Conservation (phyloP, 2,797 vertebrate species). For the Clarias laeviceps region DNA sequence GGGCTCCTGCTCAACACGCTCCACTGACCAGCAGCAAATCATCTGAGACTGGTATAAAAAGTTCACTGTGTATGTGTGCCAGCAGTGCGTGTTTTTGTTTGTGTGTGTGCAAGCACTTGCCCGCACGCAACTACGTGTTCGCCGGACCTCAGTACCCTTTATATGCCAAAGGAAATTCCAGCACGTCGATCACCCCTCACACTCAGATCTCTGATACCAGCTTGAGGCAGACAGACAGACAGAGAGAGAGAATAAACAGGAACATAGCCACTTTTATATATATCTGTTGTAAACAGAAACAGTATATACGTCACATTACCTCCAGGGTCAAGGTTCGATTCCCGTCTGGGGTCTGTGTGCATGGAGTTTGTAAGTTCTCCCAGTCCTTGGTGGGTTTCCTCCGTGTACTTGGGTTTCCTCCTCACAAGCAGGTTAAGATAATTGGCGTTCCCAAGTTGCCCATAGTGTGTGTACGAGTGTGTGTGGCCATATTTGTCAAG, state of each 20-base stretch:
- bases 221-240: neutral
- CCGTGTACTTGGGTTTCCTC: no score
- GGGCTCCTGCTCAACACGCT: conserved; percentile 36
- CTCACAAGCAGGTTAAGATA: no score
- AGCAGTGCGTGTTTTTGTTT: conserved; percentile 34
- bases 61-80: conserved; percentile 14
- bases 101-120: conserved; percentile 12
- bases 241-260: neutral
- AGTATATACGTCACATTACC: neutral
- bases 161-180: conserved; percentile 57
- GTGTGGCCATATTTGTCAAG: no score
- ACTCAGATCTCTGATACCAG: conserved; percentile 49
- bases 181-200: conserved; percentile 51
- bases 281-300: neutral
- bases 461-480: no score
- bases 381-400: no score
- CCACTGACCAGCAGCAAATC: conserved; percentile 30
- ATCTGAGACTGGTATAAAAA: conserved; percentile 35
- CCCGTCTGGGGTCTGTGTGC: no score
- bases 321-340: no score
- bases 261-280: neutral
- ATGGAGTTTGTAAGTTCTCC: no score
- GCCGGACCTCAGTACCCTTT: conserved; percentile 20
- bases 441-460: no score
- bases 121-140: conserved; percentile 9